Percentiles rank a stretch among this genome's conserved stretches.
Conservation (phyloP, 1,140 invertebrate species). For the Calephelis virginiensis region DNA sequence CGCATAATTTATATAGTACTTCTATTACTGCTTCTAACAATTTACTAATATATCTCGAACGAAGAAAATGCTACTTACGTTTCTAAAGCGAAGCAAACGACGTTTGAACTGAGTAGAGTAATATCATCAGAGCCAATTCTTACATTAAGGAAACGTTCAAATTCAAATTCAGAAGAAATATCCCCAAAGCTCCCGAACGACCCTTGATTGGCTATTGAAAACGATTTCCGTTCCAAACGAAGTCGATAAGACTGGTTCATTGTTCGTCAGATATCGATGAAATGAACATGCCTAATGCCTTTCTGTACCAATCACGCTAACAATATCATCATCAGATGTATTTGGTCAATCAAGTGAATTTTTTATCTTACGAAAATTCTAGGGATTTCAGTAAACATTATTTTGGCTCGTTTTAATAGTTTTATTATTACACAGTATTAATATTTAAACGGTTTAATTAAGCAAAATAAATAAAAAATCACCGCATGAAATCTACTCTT, state of each 20-base stretch:
- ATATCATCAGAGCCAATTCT: constrained; percentile 27
- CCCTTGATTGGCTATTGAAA: constrained; percentile 28
- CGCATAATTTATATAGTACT: too few species aligned
- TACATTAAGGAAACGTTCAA: constrained; percentile 26
- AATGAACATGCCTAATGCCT: constrained; percentile 7
- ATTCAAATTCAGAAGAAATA: constrained; percentile 29
- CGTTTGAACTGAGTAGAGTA: constrained; percentile 16
- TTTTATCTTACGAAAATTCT: too few species aligned
- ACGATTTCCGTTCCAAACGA: constrained; percentile 23
- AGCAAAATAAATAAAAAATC: too few species aligned
- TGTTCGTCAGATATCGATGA: constrained; percentile 2
- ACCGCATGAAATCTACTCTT: too few species aligned
- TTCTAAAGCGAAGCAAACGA: constrained; percentile 3
- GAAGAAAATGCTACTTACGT: not conserved
- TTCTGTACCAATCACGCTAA: constrained; percentile 1
- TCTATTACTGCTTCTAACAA: too few species aligned
- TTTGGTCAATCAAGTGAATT: too few species aligned
- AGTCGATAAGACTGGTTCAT: constrained; percentile 11
- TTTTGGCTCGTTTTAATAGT: too few species aligned
- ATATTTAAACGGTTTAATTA: too few species aligned
- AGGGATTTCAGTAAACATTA: too few species aligned
- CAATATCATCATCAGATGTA: not conserved
- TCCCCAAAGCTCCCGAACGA: constrained; percentile 9
- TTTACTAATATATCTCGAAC: too few species aligned
- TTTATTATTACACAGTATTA: too few species aligned